A percentile compares a stretch with the other conserved stretches of the same genome.
Conservation (phyloP, 2,113 vertebrate species). For the Fulica atra region DNA sequence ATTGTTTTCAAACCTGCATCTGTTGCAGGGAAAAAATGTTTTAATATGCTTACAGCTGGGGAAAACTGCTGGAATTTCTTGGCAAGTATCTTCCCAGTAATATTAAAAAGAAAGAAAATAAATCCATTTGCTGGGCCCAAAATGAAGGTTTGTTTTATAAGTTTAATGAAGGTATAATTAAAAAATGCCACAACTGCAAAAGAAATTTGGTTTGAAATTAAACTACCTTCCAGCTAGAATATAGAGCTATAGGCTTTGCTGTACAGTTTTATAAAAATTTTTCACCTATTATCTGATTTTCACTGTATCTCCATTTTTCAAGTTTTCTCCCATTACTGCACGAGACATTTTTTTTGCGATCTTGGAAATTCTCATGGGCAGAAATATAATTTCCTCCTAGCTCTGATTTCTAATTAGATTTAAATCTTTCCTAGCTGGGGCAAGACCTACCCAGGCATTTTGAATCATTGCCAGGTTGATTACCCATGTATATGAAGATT, state of each 20-base stretch:
- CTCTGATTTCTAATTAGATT: slow-evolving; percentile 23
- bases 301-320: not conserved
- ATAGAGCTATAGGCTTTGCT: not conserved
- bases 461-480: not conserved
- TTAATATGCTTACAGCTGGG: not conserved
- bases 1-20: not conserved
- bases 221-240: not conserved
- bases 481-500: not conserved
- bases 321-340: not conserved
- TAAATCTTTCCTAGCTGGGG: not conserved
- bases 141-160: not conserved
- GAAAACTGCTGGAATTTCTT: not conserved
- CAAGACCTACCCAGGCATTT: slow-evolving; percentile 14
- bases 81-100: not conserved
- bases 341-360: not conserved
- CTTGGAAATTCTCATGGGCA: not conserved
- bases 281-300: not conserved
- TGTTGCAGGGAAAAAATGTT: not conserved
- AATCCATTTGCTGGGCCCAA: not conserved
- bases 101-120: not conserved
- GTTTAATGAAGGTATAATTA: not conserved
- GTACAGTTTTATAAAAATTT: not conserved
- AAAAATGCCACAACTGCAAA: not conserved
- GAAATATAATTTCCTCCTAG: not conserved
- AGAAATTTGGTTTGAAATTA: not conserved